Percentiles rank a stretch among this genome's conserved stretches.
phyloP scores from a whole-genome alignment of 2,888 invertebrate genomes.

The Syrista parreyssii region DNA sequence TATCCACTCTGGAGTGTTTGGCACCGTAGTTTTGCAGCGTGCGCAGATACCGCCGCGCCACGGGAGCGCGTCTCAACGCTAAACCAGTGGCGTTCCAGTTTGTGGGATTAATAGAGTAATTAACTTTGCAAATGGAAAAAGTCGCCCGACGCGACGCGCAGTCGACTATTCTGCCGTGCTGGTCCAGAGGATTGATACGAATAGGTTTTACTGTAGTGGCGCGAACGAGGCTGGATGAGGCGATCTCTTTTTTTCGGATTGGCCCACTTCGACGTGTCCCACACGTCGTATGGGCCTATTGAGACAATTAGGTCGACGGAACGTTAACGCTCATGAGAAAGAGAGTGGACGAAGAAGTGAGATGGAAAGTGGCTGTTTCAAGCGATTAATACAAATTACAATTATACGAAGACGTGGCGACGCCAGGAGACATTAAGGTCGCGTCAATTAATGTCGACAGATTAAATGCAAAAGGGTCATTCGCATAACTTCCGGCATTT shows the following conservation, averaged over 20 bases:
- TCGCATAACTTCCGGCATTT: neutral
- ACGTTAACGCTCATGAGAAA: slow-evolving; percentile 1
- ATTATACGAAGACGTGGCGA: neutral
- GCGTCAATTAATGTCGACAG: neutral
- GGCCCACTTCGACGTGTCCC: slow-evolving; percentile 26
- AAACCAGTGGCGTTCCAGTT: neutral
- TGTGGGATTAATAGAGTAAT: neutral
- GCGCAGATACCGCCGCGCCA: neutral
- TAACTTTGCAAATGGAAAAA: neutral
- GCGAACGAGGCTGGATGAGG: slow-evolving; percentile 2
- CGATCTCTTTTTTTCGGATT: slow-evolving; percentile 17
- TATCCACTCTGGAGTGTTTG: neutral
- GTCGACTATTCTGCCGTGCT: neutral
- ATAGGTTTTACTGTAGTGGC: neutral
- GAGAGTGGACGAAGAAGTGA: slow-evolving; percentile 6
- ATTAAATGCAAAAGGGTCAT: neutral
- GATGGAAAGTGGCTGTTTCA: neutral
- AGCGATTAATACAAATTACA: neutral
- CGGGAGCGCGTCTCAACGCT: neutral
- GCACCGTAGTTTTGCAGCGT: neutral
- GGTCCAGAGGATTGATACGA: neutral
- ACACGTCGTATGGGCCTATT: slow-evolving; percentile 24
- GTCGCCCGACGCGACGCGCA: neutral
- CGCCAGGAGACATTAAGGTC: neutral
- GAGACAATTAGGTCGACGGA: slow-evolving; percentile 22